Conservation (phyloP, 23 tunicate genomes). For the Halocynthia aurantium region DNA sequence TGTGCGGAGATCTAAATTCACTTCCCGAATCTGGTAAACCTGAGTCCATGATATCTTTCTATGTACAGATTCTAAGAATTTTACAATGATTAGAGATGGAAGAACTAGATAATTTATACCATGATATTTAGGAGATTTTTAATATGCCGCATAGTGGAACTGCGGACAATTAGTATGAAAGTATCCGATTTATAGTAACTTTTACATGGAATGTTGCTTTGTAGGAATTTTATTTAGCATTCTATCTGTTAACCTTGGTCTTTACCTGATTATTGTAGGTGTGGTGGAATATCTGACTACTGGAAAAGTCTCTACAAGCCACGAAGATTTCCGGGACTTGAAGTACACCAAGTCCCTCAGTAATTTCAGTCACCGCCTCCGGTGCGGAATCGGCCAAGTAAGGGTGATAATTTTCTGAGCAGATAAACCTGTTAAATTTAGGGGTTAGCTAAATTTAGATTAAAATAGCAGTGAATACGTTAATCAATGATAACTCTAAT, state of each 20-base stretch:
- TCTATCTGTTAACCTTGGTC: background rate
- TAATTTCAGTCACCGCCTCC: slow-evolving; percentile 56
- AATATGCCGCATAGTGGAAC: no score
- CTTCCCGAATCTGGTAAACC: slow-evolving; percentile 78
- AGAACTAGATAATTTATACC: no score
- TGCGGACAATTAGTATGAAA: no score
- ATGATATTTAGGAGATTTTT: no score
- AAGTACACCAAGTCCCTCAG: slow-evolving; percentile 91
- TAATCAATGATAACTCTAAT: no score
- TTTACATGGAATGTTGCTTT: no score
- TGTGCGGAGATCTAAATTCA: slow-evolving; percentile 98
- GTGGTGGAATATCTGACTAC: slow-evolving; percentile 81
- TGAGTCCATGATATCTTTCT: background rate
- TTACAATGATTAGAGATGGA: no score
- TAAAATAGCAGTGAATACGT: no score
- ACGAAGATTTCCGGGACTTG: slow-evolving; percentile 85
- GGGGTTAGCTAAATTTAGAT: no score
- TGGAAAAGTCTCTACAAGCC: slow-evolving; percentile 87
- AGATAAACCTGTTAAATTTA: no score
- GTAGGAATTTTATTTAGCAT: background rate
- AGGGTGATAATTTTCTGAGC: background rate
- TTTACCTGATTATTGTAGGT: slow-evolving; percentile 23
- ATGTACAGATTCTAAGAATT: background rate
- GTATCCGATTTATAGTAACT: no score
- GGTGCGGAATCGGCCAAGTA: slow-evolving; percentile 20